Conservation (phyloP, 2,797 vertebrate genomes). For the Potorous gilbertii region DNA sequence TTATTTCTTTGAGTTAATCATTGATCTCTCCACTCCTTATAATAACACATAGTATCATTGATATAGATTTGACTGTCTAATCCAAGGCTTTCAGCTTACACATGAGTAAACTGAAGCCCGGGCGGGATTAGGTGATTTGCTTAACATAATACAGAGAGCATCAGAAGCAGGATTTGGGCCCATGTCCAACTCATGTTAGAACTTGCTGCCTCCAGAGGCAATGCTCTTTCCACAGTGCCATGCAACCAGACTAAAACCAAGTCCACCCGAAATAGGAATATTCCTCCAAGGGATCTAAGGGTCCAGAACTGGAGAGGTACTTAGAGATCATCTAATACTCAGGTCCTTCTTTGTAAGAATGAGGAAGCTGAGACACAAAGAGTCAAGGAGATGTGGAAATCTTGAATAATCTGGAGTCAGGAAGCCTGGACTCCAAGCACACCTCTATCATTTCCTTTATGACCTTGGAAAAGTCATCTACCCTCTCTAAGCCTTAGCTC, state of each 20-base stretch:
- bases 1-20: not conserved
- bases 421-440: not conserved
- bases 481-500: constrained; percentile 22
- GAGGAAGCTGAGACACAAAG: not conserved
- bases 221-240: not conserved
- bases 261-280: not conserved
- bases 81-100: not conserved
- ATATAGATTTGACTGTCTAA: not conserved
- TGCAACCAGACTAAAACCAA: not conserved
- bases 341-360: not conserved
- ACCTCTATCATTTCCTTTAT: not conserved
- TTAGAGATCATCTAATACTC: not conserved
- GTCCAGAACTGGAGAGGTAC: not conserved
- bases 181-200: not conserved
- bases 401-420: not conserved
- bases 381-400: not conserved
- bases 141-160: not conserved
- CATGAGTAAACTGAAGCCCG: not conserved
- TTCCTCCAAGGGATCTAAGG: not conserved
- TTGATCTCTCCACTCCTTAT: not conserved
- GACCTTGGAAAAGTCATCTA: not conserved
- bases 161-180: not conserved
- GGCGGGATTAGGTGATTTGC: not conserved
- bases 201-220: not conserved
- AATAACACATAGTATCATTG: not conserved